Evolutionary conservation across 2,797 vertebrate genomes (phyloP), one percentile per base, ranked within the genome.

Genomic region (Anabacerthia variegaticeps): DNA sequence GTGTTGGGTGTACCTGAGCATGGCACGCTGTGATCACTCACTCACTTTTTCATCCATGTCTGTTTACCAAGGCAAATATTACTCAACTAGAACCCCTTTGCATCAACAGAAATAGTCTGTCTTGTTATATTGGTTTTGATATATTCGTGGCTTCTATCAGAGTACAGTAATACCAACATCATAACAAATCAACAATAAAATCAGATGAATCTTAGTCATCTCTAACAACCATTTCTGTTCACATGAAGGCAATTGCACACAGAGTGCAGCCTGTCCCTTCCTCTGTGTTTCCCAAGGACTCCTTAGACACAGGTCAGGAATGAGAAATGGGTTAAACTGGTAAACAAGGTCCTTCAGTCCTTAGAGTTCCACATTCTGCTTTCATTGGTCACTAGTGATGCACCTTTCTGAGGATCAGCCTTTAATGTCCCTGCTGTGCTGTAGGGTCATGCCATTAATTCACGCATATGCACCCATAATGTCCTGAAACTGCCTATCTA

Each of bases 331-430:
- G 17, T 32, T 91, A 43, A 66, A 48, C 7, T 19, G 59, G 7
- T 9, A 10, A 82, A 54, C 15, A 46, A 54, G 24, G 51, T 68
- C 44, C 34, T 91, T 37, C 21, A 75, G 3, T 69, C 21, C 43
- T 34, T 10, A 2, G 10, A 49, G 26, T 23, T 22, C 46, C 54
- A 18, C 14, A 39, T 44, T 15, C 37, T 21, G 21, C 37, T n/a
- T 20, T 27, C 0, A 0, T 7, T 86, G 65, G 9, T 52, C 32
- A 12, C 39, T 37, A 23, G 10, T 17, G 41, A 21, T 17, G 3
- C 5, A 24, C 21, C 10, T 54, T 63, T 37, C 69, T 75, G 46
- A 39, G 19, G 12, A 37, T 14, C 28, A 71, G 28, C 15, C 36
- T 71, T 14, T 8, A 23, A 26, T 2, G 7, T 7, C 34, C 32